Percentiles rank a stretch among this genome's conserved stretches.
These are phyloP conservation scores for Argyra leucocephala DNA, from an alignment of 2,888 invertebrate genomes.

Conservation along the genomic window DNA sequence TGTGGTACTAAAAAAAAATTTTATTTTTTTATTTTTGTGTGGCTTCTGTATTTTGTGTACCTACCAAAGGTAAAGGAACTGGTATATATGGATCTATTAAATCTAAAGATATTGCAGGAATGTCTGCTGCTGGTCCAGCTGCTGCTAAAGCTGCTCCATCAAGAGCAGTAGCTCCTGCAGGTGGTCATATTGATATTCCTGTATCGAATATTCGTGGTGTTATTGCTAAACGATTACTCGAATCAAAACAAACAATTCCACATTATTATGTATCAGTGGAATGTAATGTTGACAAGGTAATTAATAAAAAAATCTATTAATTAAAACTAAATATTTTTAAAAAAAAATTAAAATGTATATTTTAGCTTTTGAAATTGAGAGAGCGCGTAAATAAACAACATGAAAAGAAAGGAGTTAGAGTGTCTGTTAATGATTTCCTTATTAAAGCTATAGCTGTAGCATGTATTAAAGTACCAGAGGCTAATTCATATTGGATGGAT, in stretches of 20 bases:
- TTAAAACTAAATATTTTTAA: neutral
- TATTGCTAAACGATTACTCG: slow-evolving; percentile 78
- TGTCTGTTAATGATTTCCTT: slow-evolving; percentile 93
- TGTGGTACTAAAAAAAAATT: neutral
- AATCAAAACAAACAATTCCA: slow-evolving; percentile 88
- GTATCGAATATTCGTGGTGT: slow-evolving; percentile 73
- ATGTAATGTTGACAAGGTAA: slow-evolving; percentile 68
- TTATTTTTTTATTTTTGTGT: neutral
- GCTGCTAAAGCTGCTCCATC: slow-evolving; percentile 27
- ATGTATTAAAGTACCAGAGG: slow-evolving; percentile 80
- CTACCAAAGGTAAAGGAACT: slow-evolving; percentile 53
- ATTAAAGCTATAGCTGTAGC: slow-evolving; percentile 88
- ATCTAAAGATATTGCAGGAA: slow-evolving; percentile 62
- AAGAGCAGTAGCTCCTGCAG: slow-evolving; percentile 32
- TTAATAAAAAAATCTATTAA: neutral
- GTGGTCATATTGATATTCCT: slow-evolving; percentile 61
- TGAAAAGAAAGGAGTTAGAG: slow-evolving; percentile 69
- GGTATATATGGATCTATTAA: slow-evolving; percentile 78
- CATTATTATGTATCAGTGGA: slow-evolving; percentile 92
- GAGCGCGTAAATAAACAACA: slow-evolving; percentile 68
- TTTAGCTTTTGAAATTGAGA: slow-evolving; percentile 54
- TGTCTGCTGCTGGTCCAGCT: slow-evolving; percentile 31
- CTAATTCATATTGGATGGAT: slow-evolving; percentile 94
- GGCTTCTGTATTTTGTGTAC: too few relatives aligned
- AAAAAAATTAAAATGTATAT: neutral